Evolutionary conservation across 2,888 invertebrate genomes (phyloP), one percentile per base, ranked within the genome.

Genomic region (Andricus quercusramuli): DNA sequence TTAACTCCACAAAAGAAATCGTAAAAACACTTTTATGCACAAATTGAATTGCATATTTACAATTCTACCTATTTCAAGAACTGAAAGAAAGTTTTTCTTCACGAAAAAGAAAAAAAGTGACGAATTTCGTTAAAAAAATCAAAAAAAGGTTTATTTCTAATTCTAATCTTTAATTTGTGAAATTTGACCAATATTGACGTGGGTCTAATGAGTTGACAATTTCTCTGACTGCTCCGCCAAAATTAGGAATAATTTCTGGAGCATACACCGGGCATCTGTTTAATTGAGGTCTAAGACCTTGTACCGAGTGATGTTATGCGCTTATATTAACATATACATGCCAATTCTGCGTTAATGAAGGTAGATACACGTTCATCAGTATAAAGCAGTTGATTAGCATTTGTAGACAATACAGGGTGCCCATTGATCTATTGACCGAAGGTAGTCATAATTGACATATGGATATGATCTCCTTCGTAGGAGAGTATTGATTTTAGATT

Each of bases 241-340:
- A 41, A 41, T 67, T 37, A 67, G 25, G 47, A 70, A 70, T 70
- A 51, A 70, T 70, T 70, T 70, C 29, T 47, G 9, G 70, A 47
- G 25, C 29, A 70, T 20, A 51, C 47, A 68, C 22, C 29, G 70
- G 17, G 51, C 29, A 70, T 20, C 70, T 70, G 44, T 70, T 70
- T 70, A 70, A 70, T 70, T 70, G 70, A 70, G 70, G 70, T 70
- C 70, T 70, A 70, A 70, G 70, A 70, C 70, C 70, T 29, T 70
- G 70, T 51, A 29, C 47, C 20, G 17, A 20, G 47, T 70, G 70
- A 70, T 70, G 47, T 51, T 70, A 51, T 70, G 51, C 70, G 17
- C 47, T 51, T 3, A 29, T 29, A 70, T 70, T 51, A 70, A 70
- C 70, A 70, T 70, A 20, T 70, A 51, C 51, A 70, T 29, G 70